Base-by-base conservation (phyloP, 1,140 invertebrate genomes). In the Sycophila sp. region DNA sequence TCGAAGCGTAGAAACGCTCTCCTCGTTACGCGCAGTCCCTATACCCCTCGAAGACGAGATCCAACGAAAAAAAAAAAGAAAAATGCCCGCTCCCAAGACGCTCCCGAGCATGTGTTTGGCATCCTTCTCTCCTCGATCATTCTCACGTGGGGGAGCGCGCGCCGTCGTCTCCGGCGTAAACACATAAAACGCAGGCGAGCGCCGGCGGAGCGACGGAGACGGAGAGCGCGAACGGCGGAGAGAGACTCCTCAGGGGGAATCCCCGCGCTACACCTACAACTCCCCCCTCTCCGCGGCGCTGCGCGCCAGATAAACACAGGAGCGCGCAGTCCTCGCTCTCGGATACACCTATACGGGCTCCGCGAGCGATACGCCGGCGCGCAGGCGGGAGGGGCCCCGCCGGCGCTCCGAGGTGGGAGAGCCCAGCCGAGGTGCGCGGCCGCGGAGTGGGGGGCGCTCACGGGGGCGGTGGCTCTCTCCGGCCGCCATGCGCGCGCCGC, bases 61-160 rank as follows among this genome's bases (percentile, higher is more conserved):
- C n/a, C n/a, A 63, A 68, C 24, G 42, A 63, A 63, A 63, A 51
- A 49, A 24, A 51, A 49, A 34, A 19, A 26, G 36, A 8, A 56
- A 59, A 67, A 68, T 38, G 59, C 56, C 19, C 42, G 42, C 17
- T 58, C 13, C 36, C 30, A 40, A 58, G 24, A 56, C 11, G 24
- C 36, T 40, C 34, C 42, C 22, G n/a, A 28, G 10, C 55, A 68
- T 38, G 55, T 68, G 55, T 38, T 40, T 36, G 30, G 17, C 40
- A 58, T 49, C 53, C 8, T 45, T 30, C 15, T 24, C 26, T 63
- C 36, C 13, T 19, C 17, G 45, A 10, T 32, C 15, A 56, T 66
- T 66, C 53, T 68, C 65, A 68, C 65, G 65, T 59, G 65, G 32
- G 42, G 66, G 45, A 59, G 66, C 19, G 38, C 19, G 4, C 40